A percentile compares a stretch with the other conserved stretches of the same genome.
Conservation (phyloP, 2,797 vertebrate genomes). For the Pipistrellus nathusii region DNA sequence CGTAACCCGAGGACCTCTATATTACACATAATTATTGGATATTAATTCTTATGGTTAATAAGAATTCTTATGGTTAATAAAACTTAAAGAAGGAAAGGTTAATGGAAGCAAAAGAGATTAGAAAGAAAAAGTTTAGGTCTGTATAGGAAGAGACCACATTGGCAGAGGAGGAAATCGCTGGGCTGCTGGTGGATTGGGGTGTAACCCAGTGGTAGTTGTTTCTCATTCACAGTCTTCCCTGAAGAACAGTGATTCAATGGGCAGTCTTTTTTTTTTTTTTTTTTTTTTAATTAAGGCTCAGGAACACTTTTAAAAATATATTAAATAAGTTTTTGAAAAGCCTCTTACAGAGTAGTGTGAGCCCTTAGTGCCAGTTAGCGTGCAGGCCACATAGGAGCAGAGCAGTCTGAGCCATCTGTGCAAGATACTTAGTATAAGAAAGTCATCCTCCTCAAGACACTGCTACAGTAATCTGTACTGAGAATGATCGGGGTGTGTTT, state of each 20-base stretch:
- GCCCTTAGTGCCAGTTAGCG: background rate
- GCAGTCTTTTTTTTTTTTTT: too few relatives aligned
- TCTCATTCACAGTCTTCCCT: background rate
- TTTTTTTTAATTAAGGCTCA: background rate
- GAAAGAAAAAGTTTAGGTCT: background rate
- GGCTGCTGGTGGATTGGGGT: fast-evolving
- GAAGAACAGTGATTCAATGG: background rate
- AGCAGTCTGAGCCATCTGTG: background rate
- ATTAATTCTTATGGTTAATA: background rate
- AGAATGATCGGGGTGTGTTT: background rate
- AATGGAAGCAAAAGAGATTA: background rate
- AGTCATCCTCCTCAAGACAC: background rate
- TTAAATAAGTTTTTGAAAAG: background rate
- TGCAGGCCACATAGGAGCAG: background rate
- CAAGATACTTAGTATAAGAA: background rate
- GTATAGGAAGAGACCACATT: background rate
- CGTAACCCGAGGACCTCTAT: too few relatives aligned
- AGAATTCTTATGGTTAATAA: background rate
- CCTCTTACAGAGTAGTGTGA: background rate
- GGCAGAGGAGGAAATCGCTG: fast-evolving
- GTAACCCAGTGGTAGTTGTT: background rate
- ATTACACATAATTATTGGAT: background rate
- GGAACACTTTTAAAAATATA: background rate
- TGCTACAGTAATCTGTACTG: too few relatives aligned
- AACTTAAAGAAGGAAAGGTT: background rate